phyloP scores from a whole-genome alignment of 2,888 invertebrate genomes.

The Drosophila glabriapex region DNA sequence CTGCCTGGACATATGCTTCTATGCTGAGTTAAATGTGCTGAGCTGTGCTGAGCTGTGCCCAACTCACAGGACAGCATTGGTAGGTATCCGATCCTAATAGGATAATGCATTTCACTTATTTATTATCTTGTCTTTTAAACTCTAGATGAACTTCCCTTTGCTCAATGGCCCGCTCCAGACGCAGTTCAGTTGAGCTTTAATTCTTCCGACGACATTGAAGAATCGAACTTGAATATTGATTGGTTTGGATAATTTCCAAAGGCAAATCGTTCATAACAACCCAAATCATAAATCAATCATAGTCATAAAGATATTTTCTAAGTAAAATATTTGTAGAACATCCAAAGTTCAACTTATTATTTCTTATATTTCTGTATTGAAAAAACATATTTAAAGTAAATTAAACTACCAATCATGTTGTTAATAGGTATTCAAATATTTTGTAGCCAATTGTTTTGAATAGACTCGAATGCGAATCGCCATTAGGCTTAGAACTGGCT shows the following conservation, averaged over 20 bases:
- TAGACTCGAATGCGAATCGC: slow-evolving; percentile 17
- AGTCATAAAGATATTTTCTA: not conserved
- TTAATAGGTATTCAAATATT: not conserved
- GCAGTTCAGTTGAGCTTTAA: not conserved
- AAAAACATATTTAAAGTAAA: not conserved
- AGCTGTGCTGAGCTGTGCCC: too few species aligned
- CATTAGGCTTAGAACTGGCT: slow-evolving; percentile 38
- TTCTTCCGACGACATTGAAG: not conserved
- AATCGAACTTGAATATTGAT: not conserved
- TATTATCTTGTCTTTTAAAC: not conserved
- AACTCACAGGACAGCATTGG: not conserved
- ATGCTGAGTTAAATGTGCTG: not conserved
- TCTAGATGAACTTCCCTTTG: not conserved
- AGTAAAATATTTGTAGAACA: not conserved
- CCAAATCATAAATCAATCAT: too few species aligned
- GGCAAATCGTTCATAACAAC: not conserved
- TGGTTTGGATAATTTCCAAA: not conserved
- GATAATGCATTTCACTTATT: not conserved
- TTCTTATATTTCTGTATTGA: not conserved
- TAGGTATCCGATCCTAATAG: not conserved
- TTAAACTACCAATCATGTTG: not conserved
- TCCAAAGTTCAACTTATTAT: not conserved
- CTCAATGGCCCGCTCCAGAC: not conserved
- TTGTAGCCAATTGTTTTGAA: not conserved
- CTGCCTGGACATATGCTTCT: not conserved